These are phyloP conservation scores for Parochlus steinenii DNA, from an alignment of 2,888 invertebrate species.

Conservation along the genomic window DNA sequence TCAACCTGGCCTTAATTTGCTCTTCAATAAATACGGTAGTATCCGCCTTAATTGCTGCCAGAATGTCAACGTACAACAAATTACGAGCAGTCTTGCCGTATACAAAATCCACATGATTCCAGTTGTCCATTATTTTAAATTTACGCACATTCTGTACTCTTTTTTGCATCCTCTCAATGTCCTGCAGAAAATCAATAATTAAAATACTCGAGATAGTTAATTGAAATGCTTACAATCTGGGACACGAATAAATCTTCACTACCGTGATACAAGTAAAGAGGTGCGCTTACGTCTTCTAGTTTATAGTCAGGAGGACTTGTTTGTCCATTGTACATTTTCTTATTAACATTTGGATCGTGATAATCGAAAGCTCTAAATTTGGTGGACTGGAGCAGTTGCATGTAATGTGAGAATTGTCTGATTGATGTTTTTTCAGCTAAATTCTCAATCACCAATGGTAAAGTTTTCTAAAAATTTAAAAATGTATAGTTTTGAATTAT, in stretches of 20 bases:
- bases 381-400: neutral
- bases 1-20: too few relatives aligned
- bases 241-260: neutral
- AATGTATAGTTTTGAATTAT: too few relatives aligned
- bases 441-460: too few relatives aligned
- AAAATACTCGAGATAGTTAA: neutral
- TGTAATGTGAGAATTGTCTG: conserved; percentile 1
- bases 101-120: conserved; percentile 6
- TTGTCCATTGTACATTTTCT: neutral
- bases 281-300: neutral
- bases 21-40: too few relatives aligned
- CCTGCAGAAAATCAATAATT: neutral
- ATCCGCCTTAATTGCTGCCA: conserved; percentile 2
- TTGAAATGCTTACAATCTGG: neutral
- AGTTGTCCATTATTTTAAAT: neutral
- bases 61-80: conserved; percentile 1
- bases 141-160: neutral
- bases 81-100: neutral
- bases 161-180: conserved; percentile 1
- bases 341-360: too few relatives aligned
- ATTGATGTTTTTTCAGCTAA: too few relatives aligned
- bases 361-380: conserved; percentile 1
- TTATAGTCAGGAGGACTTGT: conserved; percentile 1
- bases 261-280: conserved; percentile 4
- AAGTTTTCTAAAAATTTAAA: too few relatives aligned